Evolutionary conservation across 2,888 invertebrate species (phyloP).

Genomic region (Cataglyphis cursor): DNA sequence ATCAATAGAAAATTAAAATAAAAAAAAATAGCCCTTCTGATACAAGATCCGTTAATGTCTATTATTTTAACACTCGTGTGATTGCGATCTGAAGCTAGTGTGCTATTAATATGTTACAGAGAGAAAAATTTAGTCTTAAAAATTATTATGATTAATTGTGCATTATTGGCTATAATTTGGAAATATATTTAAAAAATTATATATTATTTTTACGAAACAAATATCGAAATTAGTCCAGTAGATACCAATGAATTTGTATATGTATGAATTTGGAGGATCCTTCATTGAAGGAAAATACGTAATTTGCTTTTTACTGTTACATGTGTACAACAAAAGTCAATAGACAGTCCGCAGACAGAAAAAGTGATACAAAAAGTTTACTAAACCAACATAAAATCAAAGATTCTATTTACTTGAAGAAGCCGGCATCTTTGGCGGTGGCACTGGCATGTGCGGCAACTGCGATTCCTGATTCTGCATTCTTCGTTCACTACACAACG

Average conservation of each 20-base stretch:
- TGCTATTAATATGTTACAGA: too few species aligned
- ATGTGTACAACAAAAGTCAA: not conserved
- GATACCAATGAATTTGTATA: not conserved
- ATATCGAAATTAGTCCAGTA: not conserved
- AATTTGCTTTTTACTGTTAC: not conserved
- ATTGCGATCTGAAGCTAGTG: too few species aligned
- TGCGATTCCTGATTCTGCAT: slow-evolving; percentile 80
- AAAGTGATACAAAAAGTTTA: not conserved
- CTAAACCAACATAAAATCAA: not conserved
- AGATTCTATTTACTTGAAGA: slow-evolving; percentile 82
- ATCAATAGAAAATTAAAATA: too few species aligned
- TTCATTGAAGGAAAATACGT: not conserved
- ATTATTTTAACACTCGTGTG: too few species aligned
- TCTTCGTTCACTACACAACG: slow-evolving; percentile 45
- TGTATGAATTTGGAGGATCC: not conserved
- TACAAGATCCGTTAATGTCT: too few species aligned
- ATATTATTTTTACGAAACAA: not conserved
- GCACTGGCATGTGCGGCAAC: slow-evolving; percentile 76
- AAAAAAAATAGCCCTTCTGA: too few species aligned
- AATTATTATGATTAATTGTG: too few species aligned
- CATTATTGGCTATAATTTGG: too few species aligned
- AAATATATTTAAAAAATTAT: too few species aligned
- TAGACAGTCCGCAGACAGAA: not conserved
- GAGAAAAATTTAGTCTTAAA: too few species aligned
- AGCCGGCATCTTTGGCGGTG: slow-evolving; percentile 81